Evolutionary conservation across 2,797 vertebrate species (phyloP), one percentile per base, ranked within the genome.

Genomic region (Enteromius thamalakanensis): DNA sequence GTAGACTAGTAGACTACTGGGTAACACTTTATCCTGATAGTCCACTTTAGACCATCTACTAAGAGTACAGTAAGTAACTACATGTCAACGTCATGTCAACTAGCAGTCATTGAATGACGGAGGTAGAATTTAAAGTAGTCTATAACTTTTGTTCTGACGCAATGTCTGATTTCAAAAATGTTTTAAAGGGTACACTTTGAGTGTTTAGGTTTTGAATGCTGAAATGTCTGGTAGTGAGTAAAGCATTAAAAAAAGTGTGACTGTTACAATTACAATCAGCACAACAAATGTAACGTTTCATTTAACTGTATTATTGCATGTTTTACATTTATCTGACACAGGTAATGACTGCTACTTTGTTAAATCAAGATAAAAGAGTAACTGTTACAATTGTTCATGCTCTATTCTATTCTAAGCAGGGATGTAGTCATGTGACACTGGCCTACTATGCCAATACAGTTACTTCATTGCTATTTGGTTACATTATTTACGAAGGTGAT

Each of bases 381-480:
- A 58, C 17, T 51, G 26, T 29, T 72, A 37, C 58, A 58, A 58
- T 26, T 5, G 58, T 40, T 21, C 12, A 15, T 55, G 71, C 29
- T 51, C 5, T 34, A 6, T 29, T 19, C 17, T 6, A 10, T 7
- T 8, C 15, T 14, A 29, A 62, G 26, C 23, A 62, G 23, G 6
- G 26, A 62, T 58, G 32, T 47, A 47, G 68, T 60, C 40, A 42
- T 79, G 76, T 79, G 45, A 79, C 7, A 4, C 45, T 45, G 78
- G 5, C 15, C 23, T 80, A 34, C 51, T n/a, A n/a, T 19, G 17
- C 29, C 32, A 42, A 80, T 68, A 51, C 7, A 32, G 19, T 60
- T 23, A 40, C 3, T 10, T 11, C 0, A 17, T 15, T 65, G 10
- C 6, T 19, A 69, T 23, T 42, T 23, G 67, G 21, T 45, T 23